Base-by-base conservation (phyloP, 2,113 vertebrate genomes). In the Ceratotherium simum region DNA sequence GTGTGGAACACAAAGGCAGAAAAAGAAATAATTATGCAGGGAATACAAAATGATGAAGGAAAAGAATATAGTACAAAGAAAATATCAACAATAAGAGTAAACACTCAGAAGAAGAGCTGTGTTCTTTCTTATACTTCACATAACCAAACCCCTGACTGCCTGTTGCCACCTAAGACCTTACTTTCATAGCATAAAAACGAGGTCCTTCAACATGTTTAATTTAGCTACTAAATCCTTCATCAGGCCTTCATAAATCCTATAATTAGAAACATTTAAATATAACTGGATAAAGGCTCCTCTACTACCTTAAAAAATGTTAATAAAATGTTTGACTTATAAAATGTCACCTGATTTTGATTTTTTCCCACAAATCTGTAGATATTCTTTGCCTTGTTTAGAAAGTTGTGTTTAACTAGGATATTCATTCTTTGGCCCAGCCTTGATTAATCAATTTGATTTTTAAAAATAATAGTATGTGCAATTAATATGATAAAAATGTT, bases 241-340 rank as follows among this genome's bases (percentile, higher is more conserved):
- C 36, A 4, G 27, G 0, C 4, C 33, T 73, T 80, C 10, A 42
- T 58, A 72, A 90, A 27, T 42, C 4, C 0, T 46, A 20, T 48
- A 83, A n/a, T 73, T 87, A 75, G 13, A 88, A 82, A 78, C 17
- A 18, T 90, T 72, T 69, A 69, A 62, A 21, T 62, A 39, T 36
- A 83, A 54, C 31, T 23, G 10, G 42, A 11, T 70, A 33, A 51
- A 70, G 17, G 0, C 27, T 73, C 1, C 4, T 83, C 48, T 90
- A 39, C 21, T 67, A 36, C 23, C 69, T 75, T 78, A 54, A 56
- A 65, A 81, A 81, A 76, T n/a, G 11, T 27, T 23, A 6, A 64
- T 86, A 80, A 92, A 90, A 81, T 95, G n/a, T 80, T 62, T 72
- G 10, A 90, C 14, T 58, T 81, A 3, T 65, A 56, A 85, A 92